Base-by-base conservation (phyloP, 2,888 invertebrate genomes). In the Dryobotodes eremita region DNA sequence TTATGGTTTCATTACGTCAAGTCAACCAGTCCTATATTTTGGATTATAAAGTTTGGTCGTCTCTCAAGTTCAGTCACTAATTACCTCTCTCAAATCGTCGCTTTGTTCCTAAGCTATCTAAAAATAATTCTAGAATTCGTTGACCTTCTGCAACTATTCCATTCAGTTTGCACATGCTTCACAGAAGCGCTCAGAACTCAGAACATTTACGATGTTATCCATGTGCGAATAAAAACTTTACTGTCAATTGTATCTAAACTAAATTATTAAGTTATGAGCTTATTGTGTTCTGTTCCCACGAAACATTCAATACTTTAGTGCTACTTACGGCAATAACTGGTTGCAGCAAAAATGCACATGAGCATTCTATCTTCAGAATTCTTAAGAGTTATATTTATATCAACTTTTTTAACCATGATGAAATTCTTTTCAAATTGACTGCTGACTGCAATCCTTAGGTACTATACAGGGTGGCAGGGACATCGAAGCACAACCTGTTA, bases 221-320 rank as follows among this genome's bases (percentile, higher is more conserved):
- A 80, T 83, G 76, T 79, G 85, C 75, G 71, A 79, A 82, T 85
- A 85, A 82, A 83, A 86, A 86, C 71, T 77, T 86, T 78, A 85
- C 77, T 78, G 86, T 79, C 83, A 83, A 86, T 87, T 88, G 88
- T 88, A 79, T 83, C 80, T 75, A 75, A 86, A 77, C 80, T 75
- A 85, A 86, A 80, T 79, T 82, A 80, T 86, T 79, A 81, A 76
- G 75, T 85, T 86, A 84, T 79, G 78, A 61, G 80, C 66, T 80
- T 76, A 83, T 85, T 86, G 86, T 84, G 57, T 36, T 71, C 2
- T 61, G 68, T 77, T 86, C 84, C 75, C 80, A 86, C 71, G 75
- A 68, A 68, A 46, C 48, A 75, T 80, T 62, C 73, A 84, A 75
- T 77, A 82, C 82, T 75, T 77, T 64, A 71, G 61, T 75, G 61